Base-by-base conservation (phyloP, 2,888 invertebrate species). In the Drosophila infuscata region DNA sequence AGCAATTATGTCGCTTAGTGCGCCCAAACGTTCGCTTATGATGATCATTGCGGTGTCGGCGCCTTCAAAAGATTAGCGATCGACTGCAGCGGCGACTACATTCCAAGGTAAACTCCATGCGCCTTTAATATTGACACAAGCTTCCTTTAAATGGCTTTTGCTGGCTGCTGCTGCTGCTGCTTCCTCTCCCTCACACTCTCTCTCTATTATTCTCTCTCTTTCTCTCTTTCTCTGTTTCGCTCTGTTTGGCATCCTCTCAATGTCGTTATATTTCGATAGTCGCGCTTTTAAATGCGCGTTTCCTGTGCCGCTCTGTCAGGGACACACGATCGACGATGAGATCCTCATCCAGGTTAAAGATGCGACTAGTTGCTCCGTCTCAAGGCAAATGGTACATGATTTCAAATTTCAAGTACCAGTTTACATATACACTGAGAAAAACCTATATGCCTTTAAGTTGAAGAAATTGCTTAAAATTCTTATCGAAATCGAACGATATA, bases 381-480 rank as follows among this genome's bases (percentile, higher is more conserved):
- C 87, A 88, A 88, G 87, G 87, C 89, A 88, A 88, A 88, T 88
- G 87, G 87, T 88, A 88, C 87, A 88, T 88, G 87, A 90, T 90
- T 88, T 88, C 89, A 88, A 90, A 90, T 90, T 90, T 88, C 89
- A 90, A 88, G 87, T 88, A 90, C 87, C 91, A 88, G 87, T 87
- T 87, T 87, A 88, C 85, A 86, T 86, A 84, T 88, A 56, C 56
- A 56, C 56, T 56, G 3, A 12, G 15, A 38, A 56, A 38, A 38
- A 38, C 49, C n/a, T n/a, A 49, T 5, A 2, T 25, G 7, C 0
- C 20, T 3, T 20, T 46, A 3, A 20, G 46, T 20, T 20, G 7
- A 3, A 25, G 4, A 29, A 6, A 11, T 29, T 12, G 17, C 11
- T 9, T 17, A 5, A 49, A 17, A 17, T 5, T 3, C 49, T 29